A percentile compares a stretch with the other conserved stretches of the same genome.
Conservation (phyloP, 2,888 invertebrate genomes). For the Drosophila tanythrix region DNA sequence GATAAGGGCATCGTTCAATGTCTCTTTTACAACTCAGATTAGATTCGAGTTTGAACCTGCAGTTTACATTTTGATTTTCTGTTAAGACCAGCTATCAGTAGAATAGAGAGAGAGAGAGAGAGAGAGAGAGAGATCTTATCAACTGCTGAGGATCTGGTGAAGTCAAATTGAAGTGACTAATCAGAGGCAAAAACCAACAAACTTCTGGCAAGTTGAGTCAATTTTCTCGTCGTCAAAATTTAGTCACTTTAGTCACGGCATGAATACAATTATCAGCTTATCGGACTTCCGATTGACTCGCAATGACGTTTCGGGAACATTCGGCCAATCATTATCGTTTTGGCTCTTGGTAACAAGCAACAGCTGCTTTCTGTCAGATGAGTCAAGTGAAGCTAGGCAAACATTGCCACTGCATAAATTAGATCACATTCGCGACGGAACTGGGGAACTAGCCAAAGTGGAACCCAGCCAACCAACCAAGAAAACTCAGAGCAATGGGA, state of each 20-base stretch:
- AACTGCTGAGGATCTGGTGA: background rate
- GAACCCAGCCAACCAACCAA: background rate
- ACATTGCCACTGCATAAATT: constrained; percentile 45
- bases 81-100: background rate
- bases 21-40: background rate
- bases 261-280: constrained; percentile 18
- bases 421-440: constrained; percentile 31
- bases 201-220: background rate
- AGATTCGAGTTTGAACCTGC: background rate
- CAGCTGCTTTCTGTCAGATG: constrained; percentile 15
- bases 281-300: constrained; percentile 39
- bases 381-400: constrained; percentile 16
- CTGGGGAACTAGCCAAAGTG: constrained; percentile 35
- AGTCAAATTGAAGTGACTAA: constrained; percentile 4
- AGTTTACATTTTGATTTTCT: background rate
- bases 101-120: background rate
- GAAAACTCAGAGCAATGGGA: constrained; percentile 19
- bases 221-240: background rate
- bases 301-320: constrained; percentile 13
- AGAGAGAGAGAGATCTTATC: background rate
- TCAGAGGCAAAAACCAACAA: background rate
- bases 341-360: constrained; percentile 41
- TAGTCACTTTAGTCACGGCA: constrained; percentile 14
- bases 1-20: background rate
- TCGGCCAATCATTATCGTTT: constrained; percentile 6